A percentile compares a stretch with the other conserved stretches of the same genome.
Conservation (phyloP, 1,140 invertebrate genomes). For the Drosophila oshimai region DNA sequence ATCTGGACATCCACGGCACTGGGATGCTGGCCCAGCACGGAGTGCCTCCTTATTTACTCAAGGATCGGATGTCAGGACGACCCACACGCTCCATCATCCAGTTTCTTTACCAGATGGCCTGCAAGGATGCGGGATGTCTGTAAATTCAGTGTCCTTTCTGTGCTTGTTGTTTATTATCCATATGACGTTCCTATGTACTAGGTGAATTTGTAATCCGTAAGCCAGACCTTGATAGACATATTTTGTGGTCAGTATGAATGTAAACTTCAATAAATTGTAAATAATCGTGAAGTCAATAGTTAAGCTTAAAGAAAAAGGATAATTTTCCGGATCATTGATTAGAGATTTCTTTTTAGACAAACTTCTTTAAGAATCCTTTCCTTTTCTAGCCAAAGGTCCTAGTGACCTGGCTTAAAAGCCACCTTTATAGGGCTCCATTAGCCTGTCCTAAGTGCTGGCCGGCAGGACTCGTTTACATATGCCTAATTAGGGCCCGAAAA, state of each 20-base stretch:
- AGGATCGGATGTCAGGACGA: constrained; percentile 84
- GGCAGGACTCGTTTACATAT: constrained; percentile 21
- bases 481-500: constrained; percentile 35
- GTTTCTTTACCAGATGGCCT: constrained; percentile 84
- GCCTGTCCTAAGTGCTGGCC: constrained; percentile 28
- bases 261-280: not conserved
- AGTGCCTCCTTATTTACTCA: constrained; percentile 85
- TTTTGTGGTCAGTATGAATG: not conserved
- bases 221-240: not conserved
- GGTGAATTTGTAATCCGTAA: not conserved
- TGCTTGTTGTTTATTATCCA: constrained; percentile 4
- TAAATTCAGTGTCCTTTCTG: not conserved
- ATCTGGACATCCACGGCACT: constrained; percentile 88
- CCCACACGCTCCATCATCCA: constrained; percentile 86
- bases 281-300: not conserved
- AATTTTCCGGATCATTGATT: no score
- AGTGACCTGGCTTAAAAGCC: not conserved
- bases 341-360: no score
- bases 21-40: constrained; percentile 84
- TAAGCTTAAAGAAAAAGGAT: not conserved
- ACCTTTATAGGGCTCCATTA: constrained; percentile 16
- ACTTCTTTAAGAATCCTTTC: no score
- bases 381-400: not conserved
- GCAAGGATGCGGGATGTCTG: constrained; percentile 30
- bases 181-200: not conserved